Base-by-base conservation (phyloP, 37 sponge, comb jelly and placozoan species). In the Amphimedon queenslandica region DNA sequence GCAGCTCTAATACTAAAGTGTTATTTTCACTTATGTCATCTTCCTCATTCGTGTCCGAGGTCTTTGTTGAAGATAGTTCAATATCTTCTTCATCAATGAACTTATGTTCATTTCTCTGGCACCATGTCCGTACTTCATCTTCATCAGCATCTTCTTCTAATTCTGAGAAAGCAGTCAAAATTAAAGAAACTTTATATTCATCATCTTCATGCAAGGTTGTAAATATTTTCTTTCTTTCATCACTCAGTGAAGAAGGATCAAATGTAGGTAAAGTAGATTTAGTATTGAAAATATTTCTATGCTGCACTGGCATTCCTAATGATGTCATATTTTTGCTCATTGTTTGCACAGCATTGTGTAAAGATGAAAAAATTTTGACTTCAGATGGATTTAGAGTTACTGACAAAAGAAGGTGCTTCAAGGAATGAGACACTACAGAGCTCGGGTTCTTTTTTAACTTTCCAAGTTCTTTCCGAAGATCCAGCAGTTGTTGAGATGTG, bases 401-500 rank as follows among this genome's bases (percentile, higher is more conserved):
- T 47, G 53, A 47, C 8, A 47, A 13, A 47, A 47, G 53, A 47
- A 47, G 53, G 13, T 18, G 53, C 53, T 25, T 11, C 61, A 60
- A n/a, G 24, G 5, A n/a, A 25, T 6, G 5, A n/a, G 61, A 25
- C 21, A n/a, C 24, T n/a, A n/a, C 5, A 25, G 61, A n/a, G 21
- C 13, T 47, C 8, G 53, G 53, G 13, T 47, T 13, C 53, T 47
- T 25, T 18, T 67, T 73, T 31, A 74, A 1, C 10, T 18, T 66
- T 4, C 81, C 81, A 13, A 89, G 81, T 29, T 80, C 84, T 30
- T 58, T 75, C 21, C 78, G 60, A 4, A 90, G 69, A 11, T 57
- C 29, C 1, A 84, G 67, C 20, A 90, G 42, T 67, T 90, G 90
- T 25, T 47, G 69, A 16, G 86, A 74, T 2, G 90, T 90, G 65